phyloP scores from a whole-genome alignment of 2,888 invertebrate species.

The Lumbricus terrestris region DNA sequence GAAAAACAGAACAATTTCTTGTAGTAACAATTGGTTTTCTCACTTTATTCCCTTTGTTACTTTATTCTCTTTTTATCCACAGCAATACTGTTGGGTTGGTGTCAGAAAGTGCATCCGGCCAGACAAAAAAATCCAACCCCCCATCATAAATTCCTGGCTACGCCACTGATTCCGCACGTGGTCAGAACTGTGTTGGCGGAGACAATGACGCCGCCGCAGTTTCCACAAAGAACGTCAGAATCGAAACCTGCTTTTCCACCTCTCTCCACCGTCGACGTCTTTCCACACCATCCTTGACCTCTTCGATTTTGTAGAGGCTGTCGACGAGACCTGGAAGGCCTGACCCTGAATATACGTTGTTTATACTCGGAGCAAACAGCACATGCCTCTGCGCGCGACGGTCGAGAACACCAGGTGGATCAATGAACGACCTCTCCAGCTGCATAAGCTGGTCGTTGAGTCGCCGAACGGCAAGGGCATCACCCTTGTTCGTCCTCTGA shows the following conservation, averaged over 20 bases:
- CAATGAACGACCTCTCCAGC: conserved; percentile 58
- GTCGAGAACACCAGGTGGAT: conserved; percentile 56
- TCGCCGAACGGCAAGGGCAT: conserved; percentile 41
- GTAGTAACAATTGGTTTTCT: too few relatives aligned
- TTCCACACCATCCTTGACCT: neutral
- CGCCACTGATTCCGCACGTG: too few relatives aligned
- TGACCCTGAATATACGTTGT: conserved; percentile 49
- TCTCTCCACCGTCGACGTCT: neutral
- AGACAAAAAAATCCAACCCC: too few relatives aligned
- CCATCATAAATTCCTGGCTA: too few relatives aligned
- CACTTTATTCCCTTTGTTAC: too few relatives aligned
- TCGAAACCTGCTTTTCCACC: conserved; percentile 19
- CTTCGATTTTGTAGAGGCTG: conserved; percentile 46
- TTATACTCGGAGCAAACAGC: conserved; percentile 54
- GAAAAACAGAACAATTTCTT: too few relatives aligned
- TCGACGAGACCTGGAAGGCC: conserved; percentile 54
- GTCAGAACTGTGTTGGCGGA: conserved; percentile 16
- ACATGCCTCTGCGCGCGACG: conserved; percentile 49
- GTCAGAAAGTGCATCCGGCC: too few relatives aligned
- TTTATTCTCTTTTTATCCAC: too few relatives aligned
- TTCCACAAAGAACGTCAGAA: conserved; percentile 23
- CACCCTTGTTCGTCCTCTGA: conserved; percentile 20
- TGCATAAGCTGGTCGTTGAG: conserved; percentile 54
- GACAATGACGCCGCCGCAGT: conserved; percentile 9
- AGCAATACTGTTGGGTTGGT: too few relatives aligned